phyloP scores from a whole-genome alignment of 2,888 invertebrate genomes.

The Linyphia triangularis region DNA sequence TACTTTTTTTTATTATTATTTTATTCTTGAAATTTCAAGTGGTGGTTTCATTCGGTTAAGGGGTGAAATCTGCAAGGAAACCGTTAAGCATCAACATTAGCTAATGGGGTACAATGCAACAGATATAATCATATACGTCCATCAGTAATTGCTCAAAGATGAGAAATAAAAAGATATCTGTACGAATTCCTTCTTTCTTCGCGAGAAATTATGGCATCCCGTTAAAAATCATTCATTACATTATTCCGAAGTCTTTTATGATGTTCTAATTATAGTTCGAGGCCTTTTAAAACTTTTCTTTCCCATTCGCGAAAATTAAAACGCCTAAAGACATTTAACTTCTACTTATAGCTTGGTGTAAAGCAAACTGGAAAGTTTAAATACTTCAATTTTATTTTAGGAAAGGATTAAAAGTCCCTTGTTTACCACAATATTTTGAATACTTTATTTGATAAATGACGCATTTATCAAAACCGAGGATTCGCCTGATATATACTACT shows the following conservation, averaged over 20 bases:
- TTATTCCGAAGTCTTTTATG: constrained; percentile 50
- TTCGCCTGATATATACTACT: not conserved
- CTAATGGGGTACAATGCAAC: constrained; percentile 70
- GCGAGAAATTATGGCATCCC: constrained; percentile 44
- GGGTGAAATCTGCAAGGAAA: constrained; percentile 25
- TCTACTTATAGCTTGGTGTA: constrained; percentile 9
- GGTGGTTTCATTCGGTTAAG: constrained; percentile 63
- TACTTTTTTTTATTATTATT: not conserved
- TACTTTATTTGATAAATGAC: not conserved
- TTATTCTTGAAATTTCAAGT: constrained; percentile 42
- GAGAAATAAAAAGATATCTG: constrained; percentile 26
- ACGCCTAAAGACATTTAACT: constrained; percentile 34
- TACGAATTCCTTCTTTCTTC: constrained; percentile 15
- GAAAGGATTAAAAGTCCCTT: not conserved
- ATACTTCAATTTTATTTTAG: not conserved
- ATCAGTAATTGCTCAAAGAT: constrained; percentile 62
- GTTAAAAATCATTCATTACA: constrained; percentile 52
- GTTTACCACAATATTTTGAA: not conserved
- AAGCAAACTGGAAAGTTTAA: not conserved
- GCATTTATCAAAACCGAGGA: not conserved
- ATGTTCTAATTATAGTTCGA: constrained; percentile 62
- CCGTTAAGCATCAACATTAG: constrained; percentile 61
- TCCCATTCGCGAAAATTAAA: constrained; percentile 33
- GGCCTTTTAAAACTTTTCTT: constrained; percentile 43
- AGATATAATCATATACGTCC: constrained; percentile 67